Evolutionary conservation across 2,888 invertebrate species (phyloP).

Genomic region (Oegoconia quadripuncta): DNA sequence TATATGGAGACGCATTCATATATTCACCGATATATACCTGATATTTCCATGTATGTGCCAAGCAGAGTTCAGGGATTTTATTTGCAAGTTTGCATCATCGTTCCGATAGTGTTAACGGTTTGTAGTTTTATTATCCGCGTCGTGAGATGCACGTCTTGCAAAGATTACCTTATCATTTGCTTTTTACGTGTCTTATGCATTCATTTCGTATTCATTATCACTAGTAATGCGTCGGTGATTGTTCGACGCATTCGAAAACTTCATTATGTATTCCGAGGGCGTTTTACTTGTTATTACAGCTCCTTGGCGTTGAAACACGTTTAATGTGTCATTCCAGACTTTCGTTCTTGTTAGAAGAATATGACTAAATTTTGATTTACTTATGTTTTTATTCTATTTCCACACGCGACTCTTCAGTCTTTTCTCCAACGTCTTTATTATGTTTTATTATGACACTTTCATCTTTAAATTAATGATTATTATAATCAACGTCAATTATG

Average conservation of each 20-base stretch:
- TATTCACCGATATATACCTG: slow-evolving; percentile 46
- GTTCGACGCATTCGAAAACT: slow-evolving; percentile 42
- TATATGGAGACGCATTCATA: slow-evolving; percentile 51
- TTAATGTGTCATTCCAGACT: slow-evolving; percentile 38
- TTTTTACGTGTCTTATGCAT: slow-evolving; percentile 31
- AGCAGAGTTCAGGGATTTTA: slow-evolving; percentile 7
- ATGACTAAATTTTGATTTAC: slow-evolving; percentile 39
- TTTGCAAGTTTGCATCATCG: slow-evolving; percentile 2
- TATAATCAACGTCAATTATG: slow-evolving; percentile 9
- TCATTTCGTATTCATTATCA: slow-evolving; percentile 57
- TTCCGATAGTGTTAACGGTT: neutral
- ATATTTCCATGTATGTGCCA: slow-evolving; percentile 1
- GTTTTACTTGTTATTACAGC: slow-evolving; percentile 59
- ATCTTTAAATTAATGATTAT: slow-evolving; percentile 22
- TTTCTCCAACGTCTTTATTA: slow-evolving; percentile 4
- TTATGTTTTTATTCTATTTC: slow-evolving; percentile 21
- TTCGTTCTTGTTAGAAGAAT: slow-evolving; percentile 25
- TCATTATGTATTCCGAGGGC: slow-evolving; percentile 58
- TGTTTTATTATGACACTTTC: slow-evolving; percentile 29
- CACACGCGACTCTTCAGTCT: slow-evolving; percentile 5
- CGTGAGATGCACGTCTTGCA: slow-evolving; percentile 12
- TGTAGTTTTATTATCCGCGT: slow-evolving; percentile 11
- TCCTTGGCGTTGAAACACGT: slow-evolving; percentile 47
- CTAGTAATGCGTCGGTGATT: slow-evolving; percentile 44
- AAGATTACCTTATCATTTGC: slow-evolving; percentile 23